Conservation (phyloP, 2,113 vertebrate genomes). For the Piprites chloris region DNA sequence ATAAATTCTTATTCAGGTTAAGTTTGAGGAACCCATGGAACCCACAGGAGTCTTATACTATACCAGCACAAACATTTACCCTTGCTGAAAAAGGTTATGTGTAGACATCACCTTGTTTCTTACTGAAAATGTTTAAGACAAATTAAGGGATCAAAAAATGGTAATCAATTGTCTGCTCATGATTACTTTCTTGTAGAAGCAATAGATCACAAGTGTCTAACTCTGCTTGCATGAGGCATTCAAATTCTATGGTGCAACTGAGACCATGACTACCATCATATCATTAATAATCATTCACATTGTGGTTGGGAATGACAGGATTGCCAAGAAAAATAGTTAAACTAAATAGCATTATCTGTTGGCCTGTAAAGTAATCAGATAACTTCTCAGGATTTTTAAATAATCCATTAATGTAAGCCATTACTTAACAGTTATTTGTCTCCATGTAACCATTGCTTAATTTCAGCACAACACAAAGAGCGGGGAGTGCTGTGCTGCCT, state of each 20-base stretch:
- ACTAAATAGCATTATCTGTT: conserved; percentile 24
- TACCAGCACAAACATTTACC: neutral
- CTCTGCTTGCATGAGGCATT: conserved; percentile 22
- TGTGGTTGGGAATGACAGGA: neutral
- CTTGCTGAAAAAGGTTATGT: neutral
- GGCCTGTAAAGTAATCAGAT: conserved; percentile 14
- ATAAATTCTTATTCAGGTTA: neutral
- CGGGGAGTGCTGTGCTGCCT: neutral
- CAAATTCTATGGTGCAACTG: neutral
- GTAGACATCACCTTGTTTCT: neutral
- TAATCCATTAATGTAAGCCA: conserved; percentile 33
- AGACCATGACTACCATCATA: neutral
- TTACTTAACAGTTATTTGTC: conserved; percentile 28
- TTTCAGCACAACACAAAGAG: neutral
- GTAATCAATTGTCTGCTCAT: conserved; percentile 62
- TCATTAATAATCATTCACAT: neutral
- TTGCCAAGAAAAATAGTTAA: conserved; percentile 12
- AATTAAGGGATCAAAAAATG: neutral
- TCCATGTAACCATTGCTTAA: neutral
- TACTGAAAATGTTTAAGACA: neutral
- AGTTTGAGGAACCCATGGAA: neutral
- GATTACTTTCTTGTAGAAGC: conserved; percentile 63
- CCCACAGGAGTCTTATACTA: neutral
- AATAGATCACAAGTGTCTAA: conserved; percentile 50
- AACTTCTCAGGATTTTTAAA: conserved; percentile 34